Base-by-base conservation (phyloP, 2,113 vertebrate genomes). In the Acanthisitta chloris region DNA sequence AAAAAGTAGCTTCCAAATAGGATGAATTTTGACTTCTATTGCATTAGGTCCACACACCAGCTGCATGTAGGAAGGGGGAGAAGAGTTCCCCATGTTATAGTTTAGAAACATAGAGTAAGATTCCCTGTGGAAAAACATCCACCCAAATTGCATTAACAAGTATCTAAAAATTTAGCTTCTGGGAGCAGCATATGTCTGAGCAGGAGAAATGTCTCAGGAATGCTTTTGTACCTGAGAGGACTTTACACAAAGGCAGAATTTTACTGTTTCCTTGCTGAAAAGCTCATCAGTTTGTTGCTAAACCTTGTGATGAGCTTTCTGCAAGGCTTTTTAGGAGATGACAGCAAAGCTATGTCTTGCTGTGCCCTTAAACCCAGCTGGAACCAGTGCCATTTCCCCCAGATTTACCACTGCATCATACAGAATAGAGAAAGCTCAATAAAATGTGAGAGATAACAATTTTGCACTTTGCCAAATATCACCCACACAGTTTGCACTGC, bases 1-100 rank as follows among this genome's bases (percentile, higher is more conserved):
- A 77, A 97, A 92, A 86, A 98, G 97, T 46, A 98, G 74, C 87
- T 98, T 98, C 98, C 98, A 98, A 61, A 98, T 76, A 49, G 98
- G 97, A 23, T 48, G 84, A 51, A 98, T 96, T 93, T 98, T 96
- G 45, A 98, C 96, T 85, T 98, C 94, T 4, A 97, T 98, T 71
- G 96, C 74, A 71, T 98, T 98, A 46, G 97, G 96, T 16, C 98
- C 98, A 57, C 98, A 98, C 33, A 98, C 94, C 36, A 97, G 66
- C 70, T 97, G 97, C 90, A 98, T 98, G 90, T 12, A 74, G 49
- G 45, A 67, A 96, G 42, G 90, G 29, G 38, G 26, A 43, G 29
- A 67, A 52, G 33, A 29, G 40, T 45, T 82, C 8, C 28, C 13
- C 66, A 51, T n/a, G 17, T 51, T 82, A 43, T 6, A 45, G 28